Conservation (phyloP, 2,888 invertebrate species). For the Rugalucina vietnamica region DNA sequence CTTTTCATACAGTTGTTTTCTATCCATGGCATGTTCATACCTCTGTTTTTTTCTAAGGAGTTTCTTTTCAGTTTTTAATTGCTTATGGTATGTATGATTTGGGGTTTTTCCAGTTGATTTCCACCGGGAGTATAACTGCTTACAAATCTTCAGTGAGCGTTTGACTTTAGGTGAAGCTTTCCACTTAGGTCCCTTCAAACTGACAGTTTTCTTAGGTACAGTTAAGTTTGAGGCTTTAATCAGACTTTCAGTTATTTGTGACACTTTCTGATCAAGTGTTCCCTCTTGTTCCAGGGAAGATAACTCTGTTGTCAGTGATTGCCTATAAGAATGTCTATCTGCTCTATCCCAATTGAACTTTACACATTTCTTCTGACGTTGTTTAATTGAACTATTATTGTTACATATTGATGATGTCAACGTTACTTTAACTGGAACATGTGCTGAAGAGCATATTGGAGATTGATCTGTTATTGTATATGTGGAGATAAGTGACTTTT, state of each 20-base stretch:
- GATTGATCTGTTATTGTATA: background rate
- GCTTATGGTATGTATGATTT: background rate
- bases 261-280: background rate
- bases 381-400: background rate
- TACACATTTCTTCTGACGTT: background rate
- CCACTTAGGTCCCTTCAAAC: background rate
- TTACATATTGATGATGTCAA: background rate
- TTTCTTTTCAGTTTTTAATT: slow-evolving; percentile 1
- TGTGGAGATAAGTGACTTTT: background rate
- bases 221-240: background rate
- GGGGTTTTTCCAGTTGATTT: background rate
- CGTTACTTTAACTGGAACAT: background rate
- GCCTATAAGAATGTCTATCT: background rate
- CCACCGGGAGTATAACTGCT: background rate
- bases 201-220: background rate
- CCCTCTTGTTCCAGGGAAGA: background rate
- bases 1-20: background rate
- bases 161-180: background rate
- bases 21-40: background rate
- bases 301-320: background rate
- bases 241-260: background rate
- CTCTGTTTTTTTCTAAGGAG: background rate
- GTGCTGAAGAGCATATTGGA: background rate
- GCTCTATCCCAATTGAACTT: background rate
- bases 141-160: background rate